Evolutionary conservation across 2,888 invertebrate genomes (phyloP).

Genomic region (Tribolium freemani): DNA sequence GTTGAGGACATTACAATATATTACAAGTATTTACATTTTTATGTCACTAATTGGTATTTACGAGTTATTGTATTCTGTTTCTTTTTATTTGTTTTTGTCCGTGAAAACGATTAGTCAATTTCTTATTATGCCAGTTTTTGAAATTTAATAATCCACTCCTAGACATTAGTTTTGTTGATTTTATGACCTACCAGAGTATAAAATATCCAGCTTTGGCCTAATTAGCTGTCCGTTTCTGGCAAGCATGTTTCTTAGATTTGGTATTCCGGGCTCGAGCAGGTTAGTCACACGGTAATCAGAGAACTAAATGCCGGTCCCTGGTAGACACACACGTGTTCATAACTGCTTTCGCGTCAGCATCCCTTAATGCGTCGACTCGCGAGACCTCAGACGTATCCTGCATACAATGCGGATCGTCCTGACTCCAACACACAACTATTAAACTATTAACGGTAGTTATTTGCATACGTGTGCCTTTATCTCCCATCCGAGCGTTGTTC

Average conservation of each 20-base stretch:
- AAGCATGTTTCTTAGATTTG: slow-evolving; percentile 33
- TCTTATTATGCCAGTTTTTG: no score
- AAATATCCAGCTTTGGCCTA: neutral
- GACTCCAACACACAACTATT: slow-evolving; percentile 55
- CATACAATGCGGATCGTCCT: slow-evolving; percentile 51
- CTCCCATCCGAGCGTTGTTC: slow-evolving; percentile 25
- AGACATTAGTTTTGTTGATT: no score
- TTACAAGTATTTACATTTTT: no score
- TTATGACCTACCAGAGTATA: no score
- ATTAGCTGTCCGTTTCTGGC: neutral
- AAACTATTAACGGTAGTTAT: slow-evolving; percentile 62
- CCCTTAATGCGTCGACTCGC: slow-evolving; percentile 56
- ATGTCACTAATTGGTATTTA: no score
- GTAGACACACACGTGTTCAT: slow-evolving; percentile 61
- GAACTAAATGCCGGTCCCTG: slow-evolving; percentile 58
- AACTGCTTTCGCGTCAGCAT: slow-evolving; percentile 60
- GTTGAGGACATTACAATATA: no score
- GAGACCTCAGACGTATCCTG: slow-evolving; percentile 55
- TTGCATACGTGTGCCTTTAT: slow-evolving; percentile 55
- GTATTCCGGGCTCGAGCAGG: slow-evolving; percentile 58
- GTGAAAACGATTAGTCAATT: no score
- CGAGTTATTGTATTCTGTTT: no score
- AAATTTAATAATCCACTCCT: no score
- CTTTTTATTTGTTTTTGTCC: no score
- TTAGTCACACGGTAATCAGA: slow-evolving; percentile 61